Base-by-base conservation (phyloP, 2,113 vertebrate species). In the Onychostoma macrolepis region DNA sequence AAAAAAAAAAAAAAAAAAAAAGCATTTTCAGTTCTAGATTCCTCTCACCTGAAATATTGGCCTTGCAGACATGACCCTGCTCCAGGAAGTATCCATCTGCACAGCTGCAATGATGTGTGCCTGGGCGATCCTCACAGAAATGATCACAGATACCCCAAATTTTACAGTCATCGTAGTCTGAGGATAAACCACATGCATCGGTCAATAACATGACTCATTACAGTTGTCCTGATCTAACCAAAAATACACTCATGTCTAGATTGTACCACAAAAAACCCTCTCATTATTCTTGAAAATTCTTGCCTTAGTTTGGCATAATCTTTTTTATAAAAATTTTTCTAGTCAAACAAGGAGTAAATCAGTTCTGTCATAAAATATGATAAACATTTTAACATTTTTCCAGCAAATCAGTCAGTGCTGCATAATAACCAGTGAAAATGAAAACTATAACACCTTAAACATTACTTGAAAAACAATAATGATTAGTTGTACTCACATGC, bases 121-220 rank as follows among this genome's bases (percentile, higher is more conserved):
- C 93, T 11, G 92, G 91, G 13, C 93, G 92, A 85, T 94, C 92
- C 82, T 94, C 95, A 90, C 95, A 95, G 61, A 94, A 82, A 80
- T 95, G 95, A 88, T 95, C 94, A 90, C 95, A 95, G 85, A 95
- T 93, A n/a, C 94, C 94, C 94, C 94, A 95, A 74, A 95, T 94
- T 45, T 94, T 88, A 91, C 94, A 95, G 89, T 95, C 95, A 87
- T 95, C 67, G 26, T 93, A 95, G 84, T 95, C 95, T 95, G 80
- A n/a, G 24, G 12, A 79, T 76, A 24, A 88, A 11, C 75, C 75
- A 28, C 2, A 74, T 58, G 21, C 48, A 38, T 58, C 11, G 19
- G 28, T 83, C 41, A 61, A 86, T 19, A 8, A 71, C 2, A 43
- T 6, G 21, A 74, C 10, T 74, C 4, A 41, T 74, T 74, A 13